phyloP scores from a whole-genome alignment of 2,113 vertebrate genomes.

The Condylura cristata region DNA sequence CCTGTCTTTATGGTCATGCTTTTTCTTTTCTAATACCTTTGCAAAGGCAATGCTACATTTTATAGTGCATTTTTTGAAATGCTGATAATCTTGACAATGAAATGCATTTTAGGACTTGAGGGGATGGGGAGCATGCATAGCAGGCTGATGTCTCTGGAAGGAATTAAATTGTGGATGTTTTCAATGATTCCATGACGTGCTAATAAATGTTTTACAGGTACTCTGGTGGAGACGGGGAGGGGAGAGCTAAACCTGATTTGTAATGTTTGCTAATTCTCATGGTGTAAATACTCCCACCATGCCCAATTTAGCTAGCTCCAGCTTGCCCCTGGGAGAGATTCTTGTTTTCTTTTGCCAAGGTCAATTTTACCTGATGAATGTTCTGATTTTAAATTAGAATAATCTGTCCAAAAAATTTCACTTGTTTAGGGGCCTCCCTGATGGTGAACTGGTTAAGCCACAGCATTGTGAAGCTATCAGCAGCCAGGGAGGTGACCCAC shows the following conservation, averaged over 20 bases:
- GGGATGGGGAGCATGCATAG: not conserved
- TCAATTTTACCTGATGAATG: not conserved
- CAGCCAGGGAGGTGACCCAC: too few relatives aligned
- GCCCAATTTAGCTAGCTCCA: not conserved
- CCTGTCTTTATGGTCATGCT: not conserved
- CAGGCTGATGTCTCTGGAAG: not conserved
- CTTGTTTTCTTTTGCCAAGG: not conserved
- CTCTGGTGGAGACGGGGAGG: not conserved
- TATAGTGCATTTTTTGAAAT: not conserved
- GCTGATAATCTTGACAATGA: not conserved
- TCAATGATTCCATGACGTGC: not conserved
- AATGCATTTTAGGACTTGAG: not conserved
- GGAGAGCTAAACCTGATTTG: not conserved
- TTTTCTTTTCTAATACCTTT: not conserved
- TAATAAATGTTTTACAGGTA: not conserved
- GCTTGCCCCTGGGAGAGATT: not conserved
- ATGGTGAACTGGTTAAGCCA: too few relatives aligned
- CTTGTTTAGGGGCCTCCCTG: too few relatives aligned
- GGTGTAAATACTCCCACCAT: not conserved
- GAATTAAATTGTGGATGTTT: not conserved
- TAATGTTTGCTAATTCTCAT: constrained; percentile 10
- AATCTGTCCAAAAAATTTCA: too few relatives aligned
- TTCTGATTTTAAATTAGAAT: not conserved
- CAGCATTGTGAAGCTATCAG: too few relatives aligned
- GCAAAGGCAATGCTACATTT: not conserved